phyloP scores from a whole-genome alignment of 1,140 invertebrate species.

The Pseudomyrmex pallidus region DNA sequence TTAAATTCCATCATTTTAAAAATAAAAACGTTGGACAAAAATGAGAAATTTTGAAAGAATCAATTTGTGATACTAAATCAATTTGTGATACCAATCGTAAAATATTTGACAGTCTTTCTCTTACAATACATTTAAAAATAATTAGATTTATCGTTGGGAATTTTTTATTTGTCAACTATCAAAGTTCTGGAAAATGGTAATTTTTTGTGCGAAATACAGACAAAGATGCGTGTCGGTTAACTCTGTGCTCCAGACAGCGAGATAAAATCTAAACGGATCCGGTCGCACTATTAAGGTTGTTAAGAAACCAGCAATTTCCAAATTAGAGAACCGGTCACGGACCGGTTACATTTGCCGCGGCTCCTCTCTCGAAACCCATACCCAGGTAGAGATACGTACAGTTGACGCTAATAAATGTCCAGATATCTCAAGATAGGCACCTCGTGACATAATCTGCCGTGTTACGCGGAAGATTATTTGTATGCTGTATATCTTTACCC shows the following conservation, averaged over 20 bases:
- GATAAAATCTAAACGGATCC: constrained; percentile 68
- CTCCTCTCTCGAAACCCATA: not conserved
- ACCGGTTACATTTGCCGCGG: constrained; percentile 74
- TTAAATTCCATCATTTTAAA: not conserved
- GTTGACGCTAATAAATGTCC: constrained; percentile 17
- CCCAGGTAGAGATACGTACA: constrained; percentile 1
- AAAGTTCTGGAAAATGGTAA: not conserved
- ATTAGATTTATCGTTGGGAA: too few relatives aligned
- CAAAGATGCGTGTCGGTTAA: too few relatives aligned
- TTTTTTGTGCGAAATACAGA: constrained; percentile 5
- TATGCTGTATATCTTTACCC: constrained; percentile 14
- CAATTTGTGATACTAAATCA: not conserved
- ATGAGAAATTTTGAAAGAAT: not conserved
- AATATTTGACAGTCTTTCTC: too few relatives aligned
- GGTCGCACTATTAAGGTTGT: constrained; percentile 72
- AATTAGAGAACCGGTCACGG: constrained; percentile 80
- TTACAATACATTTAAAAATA: too few relatives aligned
- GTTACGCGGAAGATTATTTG: not conserved
- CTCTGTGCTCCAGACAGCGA: too few relatives aligned
- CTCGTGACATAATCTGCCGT: constrained; percentile 26
- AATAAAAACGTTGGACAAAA: not conserved
- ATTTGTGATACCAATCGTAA: too few relatives aligned
- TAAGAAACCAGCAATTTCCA: constrained; percentile 80
- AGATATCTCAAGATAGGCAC: not conserved
- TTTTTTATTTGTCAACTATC: not conserved